phyloP scores from a whole-genome alignment of 53 echinoderm and acorn worm species.

The Echinarachnius parma region DNA sequence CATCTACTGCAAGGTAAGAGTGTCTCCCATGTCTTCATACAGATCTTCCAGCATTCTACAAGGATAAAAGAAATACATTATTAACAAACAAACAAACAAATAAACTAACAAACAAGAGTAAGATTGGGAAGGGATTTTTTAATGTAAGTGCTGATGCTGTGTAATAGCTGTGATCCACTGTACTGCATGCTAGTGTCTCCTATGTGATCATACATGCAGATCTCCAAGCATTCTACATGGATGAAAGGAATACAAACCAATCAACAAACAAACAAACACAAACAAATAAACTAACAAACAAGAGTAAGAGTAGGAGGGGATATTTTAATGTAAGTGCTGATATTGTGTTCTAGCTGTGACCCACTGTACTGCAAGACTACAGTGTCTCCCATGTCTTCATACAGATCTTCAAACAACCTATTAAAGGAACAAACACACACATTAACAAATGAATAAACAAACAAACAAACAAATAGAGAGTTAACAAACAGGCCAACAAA shows the following conservation, averaged over 20 bases:
- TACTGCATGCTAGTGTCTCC: conserved; percentile 94
- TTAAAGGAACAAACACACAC: not conserved
- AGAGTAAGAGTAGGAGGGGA: conserved; percentile 49
- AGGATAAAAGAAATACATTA: no score
- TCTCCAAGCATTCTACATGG: conserved; percentile 86
- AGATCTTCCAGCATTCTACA: conserved; percentile 87
- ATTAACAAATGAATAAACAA: not conserved
- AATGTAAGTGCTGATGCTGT: conserved; percentile 87
- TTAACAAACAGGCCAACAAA: no score
- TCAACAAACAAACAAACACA: not conserved
- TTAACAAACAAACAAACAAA: no score
- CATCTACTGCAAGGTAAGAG: conserved; percentile 89
- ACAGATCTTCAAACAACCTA: conserved; percentile 91
- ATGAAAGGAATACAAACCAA: no score
- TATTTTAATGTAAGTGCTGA: conserved; percentile 85
- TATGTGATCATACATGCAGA: conserved; percentile 92
- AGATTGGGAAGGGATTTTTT: conserved; percentile 88
- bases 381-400: conserved; percentile 97
- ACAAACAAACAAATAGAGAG: no score
- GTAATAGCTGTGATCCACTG: conserved; percentile 96
- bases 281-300: not conserved
- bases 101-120: no score
- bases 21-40: conserved; percentile 98
- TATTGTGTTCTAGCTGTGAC: conserved; percentile 93
- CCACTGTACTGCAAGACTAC: conserved; percentile 95